A percentile compares a stretch with the other conserved stretches of the same genome.
phyloP scores from a whole-genome alignment of 2,113 vertebrate species.

The Tauraco erythrolophus region DNA sequence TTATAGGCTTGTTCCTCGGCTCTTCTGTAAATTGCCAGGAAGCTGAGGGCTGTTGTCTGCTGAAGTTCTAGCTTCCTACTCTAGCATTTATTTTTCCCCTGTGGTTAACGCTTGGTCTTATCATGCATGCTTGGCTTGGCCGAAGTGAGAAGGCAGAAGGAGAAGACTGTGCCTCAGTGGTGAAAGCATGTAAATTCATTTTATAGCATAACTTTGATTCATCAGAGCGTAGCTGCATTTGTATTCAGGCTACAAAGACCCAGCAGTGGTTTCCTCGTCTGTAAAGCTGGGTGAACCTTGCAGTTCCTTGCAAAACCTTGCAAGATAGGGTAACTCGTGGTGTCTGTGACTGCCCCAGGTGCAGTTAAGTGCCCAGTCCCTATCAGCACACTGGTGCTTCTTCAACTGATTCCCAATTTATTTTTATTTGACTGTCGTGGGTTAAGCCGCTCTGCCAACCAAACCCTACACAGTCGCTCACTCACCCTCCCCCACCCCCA shows the following conservation, averaged over 20 bases:
- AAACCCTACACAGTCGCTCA: too few species aligned
- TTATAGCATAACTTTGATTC: neutral
- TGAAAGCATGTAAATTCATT: neutral
- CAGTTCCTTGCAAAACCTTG: neutral
- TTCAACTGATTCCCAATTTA: neutral
- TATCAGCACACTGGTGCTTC: neutral
- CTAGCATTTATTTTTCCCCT: neutral
- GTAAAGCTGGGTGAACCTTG: neutral
- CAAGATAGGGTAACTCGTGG: neutral
- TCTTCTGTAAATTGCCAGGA: constrained; percentile 11
- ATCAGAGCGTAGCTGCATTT: neutral
- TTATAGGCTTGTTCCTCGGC: neutral
- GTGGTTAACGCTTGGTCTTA: constrained; percentile 3
- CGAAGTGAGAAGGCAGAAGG: neutral
- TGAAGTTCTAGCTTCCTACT: neutral
- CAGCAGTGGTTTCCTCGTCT: neutral
- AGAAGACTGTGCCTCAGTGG: neutral
- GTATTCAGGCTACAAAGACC: neutral
- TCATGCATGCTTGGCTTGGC: constrained; percentile 5
- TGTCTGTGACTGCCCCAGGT: neutral
- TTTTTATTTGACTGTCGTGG: neutral
- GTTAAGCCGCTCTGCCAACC: too few species aligned
- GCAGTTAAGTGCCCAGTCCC: neutral
- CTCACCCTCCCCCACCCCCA: too few species aligned
- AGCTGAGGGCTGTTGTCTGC: neutral